phyloP scores from a whole-genome alignment of 2,113 vertebrate genomes.

The Pyxicephalus adspersus region DNA sequence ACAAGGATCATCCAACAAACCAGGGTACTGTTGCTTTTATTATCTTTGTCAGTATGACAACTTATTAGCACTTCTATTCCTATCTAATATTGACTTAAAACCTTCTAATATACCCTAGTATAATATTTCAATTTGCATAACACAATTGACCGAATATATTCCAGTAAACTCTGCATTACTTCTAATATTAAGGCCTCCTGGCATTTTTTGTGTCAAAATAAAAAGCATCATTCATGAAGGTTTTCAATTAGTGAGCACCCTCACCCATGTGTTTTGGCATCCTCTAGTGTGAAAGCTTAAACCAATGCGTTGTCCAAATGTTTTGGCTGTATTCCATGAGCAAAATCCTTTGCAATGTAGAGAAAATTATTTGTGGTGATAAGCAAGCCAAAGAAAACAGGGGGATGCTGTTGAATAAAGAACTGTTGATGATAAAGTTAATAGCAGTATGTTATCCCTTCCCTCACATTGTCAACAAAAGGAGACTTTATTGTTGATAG shows the following conservation, averaged over 20 bases:
- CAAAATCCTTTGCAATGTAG: slow-evolving; percentile 6
- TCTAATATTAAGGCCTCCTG: no score
- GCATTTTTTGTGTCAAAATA: no score
- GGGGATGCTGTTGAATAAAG: background rate
- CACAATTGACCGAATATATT: no score
- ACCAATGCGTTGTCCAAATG: slow-evolving; percentile 11
- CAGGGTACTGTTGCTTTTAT: no score
- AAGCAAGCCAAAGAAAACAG: slow-evolving; percentile 8
- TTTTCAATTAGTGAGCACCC: background rate
- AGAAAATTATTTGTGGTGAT: slow-evolving; percentile 4
- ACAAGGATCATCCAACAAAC: no score
- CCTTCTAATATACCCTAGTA: no score
- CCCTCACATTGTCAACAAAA: background rate
- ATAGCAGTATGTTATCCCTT: background rate
- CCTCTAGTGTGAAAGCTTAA: background rate
- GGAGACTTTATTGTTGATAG: background rate
- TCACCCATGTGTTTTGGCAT: slow-evolving; percentile 1
- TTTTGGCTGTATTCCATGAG: slow-evolving; percentile 7
- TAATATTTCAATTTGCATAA: no score
- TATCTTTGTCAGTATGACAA: no score
- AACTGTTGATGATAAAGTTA: slow-evolving; percentile 5
- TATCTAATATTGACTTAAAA: no score
- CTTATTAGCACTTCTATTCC: no score
- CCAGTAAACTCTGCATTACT: no score
- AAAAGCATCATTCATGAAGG: no score